Conservation (phyloP, 2,797 vertebrate species). For the Cichlasoma orientale region DNA sequence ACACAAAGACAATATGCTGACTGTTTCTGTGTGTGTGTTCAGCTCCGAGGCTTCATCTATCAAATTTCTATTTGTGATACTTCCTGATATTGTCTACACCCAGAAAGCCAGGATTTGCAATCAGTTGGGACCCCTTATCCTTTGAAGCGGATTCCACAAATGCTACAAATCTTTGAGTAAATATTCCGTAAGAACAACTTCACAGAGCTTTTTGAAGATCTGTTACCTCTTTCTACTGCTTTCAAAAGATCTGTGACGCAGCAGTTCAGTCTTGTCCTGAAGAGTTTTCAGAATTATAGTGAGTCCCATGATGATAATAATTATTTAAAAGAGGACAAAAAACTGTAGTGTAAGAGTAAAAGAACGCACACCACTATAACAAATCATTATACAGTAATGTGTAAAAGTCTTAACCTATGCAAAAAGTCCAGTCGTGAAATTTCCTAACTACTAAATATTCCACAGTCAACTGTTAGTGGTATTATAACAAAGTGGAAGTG, state of each 20-base stretch:
- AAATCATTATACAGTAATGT: not conserved
- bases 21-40: not conserved
- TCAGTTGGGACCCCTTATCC: conserved; percentile 19
- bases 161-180: conserved; percentile 20
- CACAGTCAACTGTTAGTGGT: too few relatives aligned
- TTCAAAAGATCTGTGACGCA: conserved; percentile 2
- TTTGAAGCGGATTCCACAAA: conserved; percentile 28
- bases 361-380: not conserved
- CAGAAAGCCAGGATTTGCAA: conserved; percentile 9
- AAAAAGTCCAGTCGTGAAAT: too few relatives aligned
- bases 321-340: conserved; percentile 20
- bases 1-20: not conserved
- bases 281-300: conserved; percentile 1
- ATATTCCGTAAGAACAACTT: conserved; percentile 13
- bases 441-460: too few relatives aligned
- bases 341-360: not conserved
- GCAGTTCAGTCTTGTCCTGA: conserved; percentile 16
- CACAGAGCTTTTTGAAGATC: conserved; percentile 8
- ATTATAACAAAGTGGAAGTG: too few relatives aligned
- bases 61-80: not conserved
- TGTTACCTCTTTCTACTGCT: conserved; percentile 8
- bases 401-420: not conserved
- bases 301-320: conserved; percentile 2
- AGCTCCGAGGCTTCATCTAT: not conserved
- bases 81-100: not conserved